A percentile compares a stretch with the other conserved stretches of the same genome.
phyloP scores from a whole-genome alignment of 2,888 invertebrate species.

The Hetaerina titia region DNA sequence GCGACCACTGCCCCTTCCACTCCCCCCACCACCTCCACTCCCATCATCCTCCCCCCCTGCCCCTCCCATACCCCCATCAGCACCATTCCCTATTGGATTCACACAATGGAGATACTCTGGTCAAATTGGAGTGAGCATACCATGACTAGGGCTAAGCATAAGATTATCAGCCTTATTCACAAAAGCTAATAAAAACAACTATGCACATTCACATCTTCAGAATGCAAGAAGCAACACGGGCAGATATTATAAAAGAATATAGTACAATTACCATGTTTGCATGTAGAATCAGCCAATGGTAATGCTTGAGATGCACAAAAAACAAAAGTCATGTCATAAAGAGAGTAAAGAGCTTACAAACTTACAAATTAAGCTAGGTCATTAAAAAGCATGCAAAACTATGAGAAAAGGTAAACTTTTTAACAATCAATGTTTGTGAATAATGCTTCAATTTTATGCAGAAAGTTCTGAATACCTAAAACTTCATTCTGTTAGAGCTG shows the following conservation, averaged over 20 bases:
- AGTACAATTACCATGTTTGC: slow-evolving; percentile 63
- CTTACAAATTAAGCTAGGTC: slow-evolving; percentile 8
- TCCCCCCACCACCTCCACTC: slow-evolving; percentile 78
- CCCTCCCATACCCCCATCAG: slow-evolving; percentile 72
- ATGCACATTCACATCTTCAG: slow-evolving; percentile 27
- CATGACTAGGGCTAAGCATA: background rate
- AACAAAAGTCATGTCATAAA: slow-evolving; percentile 54
- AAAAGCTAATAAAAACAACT: slow-evolving; percentile 2
- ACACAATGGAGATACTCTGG: slow-evolving; percentile 45
- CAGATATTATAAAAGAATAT: slow-evolving; percentile 44
- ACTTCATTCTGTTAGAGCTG: background rate
- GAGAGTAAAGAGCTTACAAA: slow-evolving; percentile 2
- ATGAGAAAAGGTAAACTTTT: background rate
- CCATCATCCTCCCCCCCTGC: slow-evolving; percentile 35
- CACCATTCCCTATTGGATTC: slow-evolving; percentile 58
- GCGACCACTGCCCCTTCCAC: slow-evolving; percentile 78
- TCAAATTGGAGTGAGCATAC: slow-evolving; percentile 24
- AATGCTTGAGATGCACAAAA: slow-evolving; percentile 56
- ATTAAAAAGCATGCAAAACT: background rate
- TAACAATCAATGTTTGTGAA: background rate
- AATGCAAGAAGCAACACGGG: slow-evolving; percentile 22
- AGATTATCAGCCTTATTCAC: slow-evolving; percentile 67
- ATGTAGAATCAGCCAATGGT: slow-evolving; percentile 49
- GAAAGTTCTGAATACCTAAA: background rate
- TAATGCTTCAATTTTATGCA: slow-evolving; percentile 61